Conservation (phyloP, 2,888 invertebrate genomes). For the Scaeva pyrastri region DNA sequence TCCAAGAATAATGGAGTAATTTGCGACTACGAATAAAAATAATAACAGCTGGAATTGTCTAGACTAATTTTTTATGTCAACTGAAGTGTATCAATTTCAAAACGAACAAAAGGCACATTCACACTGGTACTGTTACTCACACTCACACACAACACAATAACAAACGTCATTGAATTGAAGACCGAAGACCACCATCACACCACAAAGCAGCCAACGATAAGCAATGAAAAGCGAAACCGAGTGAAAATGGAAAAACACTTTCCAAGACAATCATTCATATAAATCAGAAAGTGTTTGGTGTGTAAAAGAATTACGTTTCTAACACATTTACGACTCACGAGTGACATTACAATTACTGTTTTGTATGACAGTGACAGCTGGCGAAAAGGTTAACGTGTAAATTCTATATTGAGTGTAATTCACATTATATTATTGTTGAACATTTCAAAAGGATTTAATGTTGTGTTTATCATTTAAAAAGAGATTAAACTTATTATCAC, state of each 20-base stretch:
- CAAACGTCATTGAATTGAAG: neutral
- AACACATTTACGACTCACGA: conserved; percentile 12
- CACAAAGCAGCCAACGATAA: conserved; percentile 19
- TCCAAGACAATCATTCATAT: conserved; percentile 51
- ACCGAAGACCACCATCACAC: neutral
- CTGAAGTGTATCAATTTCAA: conserved; percentile 37
- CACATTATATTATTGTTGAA: neutral
- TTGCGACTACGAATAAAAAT: conserved; percentile 37
- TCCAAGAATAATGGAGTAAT: conserved; percentile 25
- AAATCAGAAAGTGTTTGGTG: conserved; percentile 36
- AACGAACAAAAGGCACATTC: neutral
- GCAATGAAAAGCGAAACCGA: conserved; percentile 34
- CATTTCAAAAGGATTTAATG: neutral
- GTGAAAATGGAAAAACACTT: conserved; percentile 17
- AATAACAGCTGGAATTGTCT: conserved; percentile 39
- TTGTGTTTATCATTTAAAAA: neutral
- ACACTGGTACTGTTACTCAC: too few species aligned
- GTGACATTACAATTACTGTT: conserved; percentile 11
- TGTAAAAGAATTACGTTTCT: conserved; percentile 28
- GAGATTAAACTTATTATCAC: neutral
- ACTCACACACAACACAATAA: neutral
- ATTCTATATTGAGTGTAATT: neutral
- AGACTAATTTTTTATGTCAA: conserved; percentile 48
- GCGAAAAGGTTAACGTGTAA: conserved; percentile 1
- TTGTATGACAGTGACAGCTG: neutral